phyloP scores from a whole-genome alignment of 1,140 invertebrate species.

The Oedothorax gibbosus region DNA sequence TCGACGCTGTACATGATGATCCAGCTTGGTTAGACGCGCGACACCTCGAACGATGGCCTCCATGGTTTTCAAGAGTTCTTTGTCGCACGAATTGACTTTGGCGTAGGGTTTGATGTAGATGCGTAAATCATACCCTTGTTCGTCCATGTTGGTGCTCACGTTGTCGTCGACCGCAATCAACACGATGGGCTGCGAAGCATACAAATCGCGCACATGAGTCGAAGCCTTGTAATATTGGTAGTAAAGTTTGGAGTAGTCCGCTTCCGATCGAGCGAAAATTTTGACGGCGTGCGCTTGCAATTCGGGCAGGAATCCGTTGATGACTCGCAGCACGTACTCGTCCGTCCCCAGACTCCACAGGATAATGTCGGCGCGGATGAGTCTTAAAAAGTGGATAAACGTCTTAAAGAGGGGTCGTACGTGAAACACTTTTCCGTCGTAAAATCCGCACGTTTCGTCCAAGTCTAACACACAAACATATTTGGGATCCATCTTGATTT shows the following conservation, averaged over 20 bases:
- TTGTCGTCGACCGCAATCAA: neutral
- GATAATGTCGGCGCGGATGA: neutral
- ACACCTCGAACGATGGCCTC: neutral
- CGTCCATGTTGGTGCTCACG: neutral
- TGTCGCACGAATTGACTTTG: neutral
- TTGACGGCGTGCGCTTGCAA: neutral
- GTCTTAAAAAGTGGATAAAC: neutral
- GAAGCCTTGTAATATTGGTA: neutral
- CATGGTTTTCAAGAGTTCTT: neutral
- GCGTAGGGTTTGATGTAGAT: neutral
- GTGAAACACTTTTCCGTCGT: neutral
- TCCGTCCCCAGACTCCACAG: neutral
- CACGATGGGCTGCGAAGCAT: neutral
- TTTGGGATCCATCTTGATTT: neutral
- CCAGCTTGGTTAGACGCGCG: neutral
- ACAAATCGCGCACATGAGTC: neutral
- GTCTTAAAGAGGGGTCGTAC: neutral
- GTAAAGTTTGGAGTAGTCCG: no score
- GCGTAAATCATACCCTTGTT: neutral
- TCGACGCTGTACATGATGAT: conserved; percentile 7
- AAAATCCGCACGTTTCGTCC: neutral
- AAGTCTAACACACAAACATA: neutral
- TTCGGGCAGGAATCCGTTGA: no score
- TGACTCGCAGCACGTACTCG: no score
- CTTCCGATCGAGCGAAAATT: neutral